Evolutionary conservation across 2,797 vertebrate species (phyloP).

Genomic region (Esox masquinongy): DNA sequence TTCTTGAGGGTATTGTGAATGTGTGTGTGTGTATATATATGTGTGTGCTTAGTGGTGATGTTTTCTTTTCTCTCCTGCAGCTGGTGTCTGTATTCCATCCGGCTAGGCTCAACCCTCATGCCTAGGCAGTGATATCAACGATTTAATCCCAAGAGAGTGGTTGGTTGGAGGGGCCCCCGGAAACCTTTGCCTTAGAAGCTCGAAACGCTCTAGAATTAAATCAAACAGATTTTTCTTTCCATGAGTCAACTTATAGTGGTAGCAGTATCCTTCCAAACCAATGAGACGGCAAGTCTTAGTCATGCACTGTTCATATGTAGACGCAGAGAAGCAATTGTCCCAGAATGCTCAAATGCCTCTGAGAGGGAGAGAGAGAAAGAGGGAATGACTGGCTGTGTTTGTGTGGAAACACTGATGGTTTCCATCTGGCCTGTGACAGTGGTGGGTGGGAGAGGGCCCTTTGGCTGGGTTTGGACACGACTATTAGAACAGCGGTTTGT

Average conservation of each 20-base stretch:
- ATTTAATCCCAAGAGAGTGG: background rate
- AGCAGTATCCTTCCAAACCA: background rate
- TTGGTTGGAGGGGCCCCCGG: background rate
- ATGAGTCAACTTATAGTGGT: background rate
- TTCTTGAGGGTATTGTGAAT: background rate
- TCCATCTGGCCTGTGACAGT: background rate
- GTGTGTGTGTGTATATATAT: background rate
- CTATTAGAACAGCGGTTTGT: background rate
- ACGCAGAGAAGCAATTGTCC: background rate
- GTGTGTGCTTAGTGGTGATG: background rate
- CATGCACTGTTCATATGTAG: background rate
- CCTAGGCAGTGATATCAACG: background rate
- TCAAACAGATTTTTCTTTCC: background rate
- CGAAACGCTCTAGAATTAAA: background rate
- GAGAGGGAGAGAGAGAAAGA: background rate
- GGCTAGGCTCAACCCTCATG: background rate
- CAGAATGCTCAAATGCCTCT: background rate
- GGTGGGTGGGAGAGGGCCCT: background rate
- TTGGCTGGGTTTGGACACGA: slow-evolving; percentile 1
- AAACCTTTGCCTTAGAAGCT: background rate
- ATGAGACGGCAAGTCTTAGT: background rate
- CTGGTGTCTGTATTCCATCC: background rate
- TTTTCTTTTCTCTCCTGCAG: background rate
- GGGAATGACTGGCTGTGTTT: background rate
- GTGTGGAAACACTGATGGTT: slow-evolving; percentile 16